Percentiles rank a stretch among this genome's conserved stretches.
Conservation (phyloP, 2,888 invertebrate species). For the Drosophila infuscata region DNA sequence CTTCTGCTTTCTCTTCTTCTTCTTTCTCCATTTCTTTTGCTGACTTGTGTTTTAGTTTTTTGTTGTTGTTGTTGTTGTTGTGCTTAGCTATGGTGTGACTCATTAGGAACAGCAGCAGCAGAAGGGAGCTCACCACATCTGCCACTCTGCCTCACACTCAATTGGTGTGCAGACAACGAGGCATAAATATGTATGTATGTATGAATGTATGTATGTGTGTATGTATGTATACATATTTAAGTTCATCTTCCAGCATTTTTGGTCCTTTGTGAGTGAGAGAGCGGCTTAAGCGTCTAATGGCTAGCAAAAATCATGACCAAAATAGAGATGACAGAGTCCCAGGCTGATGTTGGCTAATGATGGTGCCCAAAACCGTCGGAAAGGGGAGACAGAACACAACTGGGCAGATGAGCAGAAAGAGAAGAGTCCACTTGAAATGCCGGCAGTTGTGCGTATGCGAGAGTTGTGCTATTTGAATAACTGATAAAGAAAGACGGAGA, state of each 20-base stretch:
- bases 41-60: background rate
- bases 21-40: background rate
- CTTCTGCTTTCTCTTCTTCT: background rate
- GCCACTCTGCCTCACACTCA: background rate
- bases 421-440: constrained; percentile 8
- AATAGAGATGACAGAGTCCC: constrained; percentile 63
- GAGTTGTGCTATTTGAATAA: background rate
- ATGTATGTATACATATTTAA: constrained; percentile 25
- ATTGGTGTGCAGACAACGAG: constrained; percentile 12
- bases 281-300: constrained; percentile 63
- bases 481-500: background rate
- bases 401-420: background rate
- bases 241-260: constrained; percentile 25
- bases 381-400: background rate
- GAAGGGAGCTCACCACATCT: background rate
- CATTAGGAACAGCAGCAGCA: constrained; percentile 62
- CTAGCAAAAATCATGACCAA: constrained; percentile 65
- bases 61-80: constrained; percentile 6
- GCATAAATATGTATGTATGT: constrained; percentile 31
- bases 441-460: background rate
- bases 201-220: too few species aligned
- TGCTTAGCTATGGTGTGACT: constrained; percentile 56
- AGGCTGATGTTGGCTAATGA: constrained; percentile 40
- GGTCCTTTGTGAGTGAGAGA: constrained; percentile 27
- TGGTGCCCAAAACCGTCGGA: constrained; percentile 2